Evolutionary conservation across 1,140 invertebrate genomes (phyloP).

Genomic region (Agrypnia vestita): DNA sequence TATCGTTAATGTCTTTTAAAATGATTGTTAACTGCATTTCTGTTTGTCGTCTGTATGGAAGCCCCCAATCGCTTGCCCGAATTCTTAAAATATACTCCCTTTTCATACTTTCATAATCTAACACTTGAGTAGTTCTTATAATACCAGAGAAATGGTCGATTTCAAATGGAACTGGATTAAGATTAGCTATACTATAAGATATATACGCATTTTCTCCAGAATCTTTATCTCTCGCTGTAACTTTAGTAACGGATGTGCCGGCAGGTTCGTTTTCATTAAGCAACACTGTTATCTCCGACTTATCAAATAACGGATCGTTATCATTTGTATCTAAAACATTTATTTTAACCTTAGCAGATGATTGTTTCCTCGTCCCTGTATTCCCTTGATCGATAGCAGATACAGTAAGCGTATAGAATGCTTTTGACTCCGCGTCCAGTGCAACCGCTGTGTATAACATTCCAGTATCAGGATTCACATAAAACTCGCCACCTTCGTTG

Average conservation of each 20-base stretch:
- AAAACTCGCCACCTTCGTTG: conserved; percentile 91
- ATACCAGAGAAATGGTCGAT: conserved; percentile 96
- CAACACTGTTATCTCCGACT: conserved; percentile 77
- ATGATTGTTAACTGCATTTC: conserved; percentile 89
- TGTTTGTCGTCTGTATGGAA: conserved; percentile 90
- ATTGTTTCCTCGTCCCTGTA: conserved; percentile 86
- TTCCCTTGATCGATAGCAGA: conserved; percentile 93
- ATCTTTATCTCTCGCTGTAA: conserved; percentile 90
- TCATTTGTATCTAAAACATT: conserved; percentile 92
- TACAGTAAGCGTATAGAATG: conserved; percentile 92
- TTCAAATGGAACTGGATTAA: conserved; percentile 92
- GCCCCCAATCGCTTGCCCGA: conserved; percentile 95
- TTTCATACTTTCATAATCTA: conserved; percentile 95
- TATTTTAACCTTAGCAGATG: conserved; percentile 92
- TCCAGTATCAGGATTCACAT: conserved; percentile 89
- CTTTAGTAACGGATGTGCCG: conserved; percentile 86
- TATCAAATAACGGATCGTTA: conserved; percentile 91
- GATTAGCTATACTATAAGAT: conserved; percentile 93
- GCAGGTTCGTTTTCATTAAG: conserved; percentile 91
- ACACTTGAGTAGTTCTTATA: conserved; percentile 84
- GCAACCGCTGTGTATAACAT: conserved; percentile 89
- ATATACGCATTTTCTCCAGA: conserved; percentile 96
- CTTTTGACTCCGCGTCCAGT: conserved; percentile 91
- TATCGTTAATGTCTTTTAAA: conserved; percentile 93
- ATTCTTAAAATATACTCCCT: conserved; percentile 86